Evolutionary conservation across 2,113 vertebrate species (phyloP).

Genomic region (Nothoprocta perdicaria): DNA sequence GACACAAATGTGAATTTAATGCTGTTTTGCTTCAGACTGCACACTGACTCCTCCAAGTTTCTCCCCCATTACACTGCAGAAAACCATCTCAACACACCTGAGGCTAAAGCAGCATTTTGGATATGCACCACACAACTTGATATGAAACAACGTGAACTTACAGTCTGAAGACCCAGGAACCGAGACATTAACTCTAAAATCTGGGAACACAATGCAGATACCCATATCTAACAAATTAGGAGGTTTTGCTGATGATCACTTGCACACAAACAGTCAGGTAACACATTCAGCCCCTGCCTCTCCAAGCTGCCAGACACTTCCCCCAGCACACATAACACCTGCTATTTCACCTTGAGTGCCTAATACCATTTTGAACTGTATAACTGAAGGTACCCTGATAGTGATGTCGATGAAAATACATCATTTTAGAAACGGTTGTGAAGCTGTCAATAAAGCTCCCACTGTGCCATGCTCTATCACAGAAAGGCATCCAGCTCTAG

Average conservation of each 20-base stretch:
- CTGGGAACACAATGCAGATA: neutral
- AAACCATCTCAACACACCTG: neutral
- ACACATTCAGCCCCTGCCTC: accelerated
- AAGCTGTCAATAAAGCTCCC: neutral
- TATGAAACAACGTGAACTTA: neutral
- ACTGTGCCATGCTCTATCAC: neutral
- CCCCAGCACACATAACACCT: neutral
- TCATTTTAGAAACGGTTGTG: neutral
- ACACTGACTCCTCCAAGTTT: neutral
- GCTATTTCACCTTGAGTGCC: neutral
- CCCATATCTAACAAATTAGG: neutral
- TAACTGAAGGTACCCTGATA: neutral
- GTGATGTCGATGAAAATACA: too few relatives aligned
- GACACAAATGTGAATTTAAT: neutral
- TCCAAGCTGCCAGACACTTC: neutral
- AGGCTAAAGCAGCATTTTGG: neutral
- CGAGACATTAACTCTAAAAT: neutral
- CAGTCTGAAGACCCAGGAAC: neutral
- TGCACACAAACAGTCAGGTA: neutral
- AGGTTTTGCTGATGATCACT: neutral
- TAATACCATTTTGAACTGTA: neutral
- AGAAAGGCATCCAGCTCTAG: neutral
- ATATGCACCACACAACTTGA: neutral
- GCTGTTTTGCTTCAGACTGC: neutral
- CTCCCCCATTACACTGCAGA: neutral